A percentile compares a stretch with the other conserved stretches of the same genome.
phyloP scores from a whole-genome alignment of 2,888 invertebrate genomes.

The Iselma pallidipennis region DNA sequence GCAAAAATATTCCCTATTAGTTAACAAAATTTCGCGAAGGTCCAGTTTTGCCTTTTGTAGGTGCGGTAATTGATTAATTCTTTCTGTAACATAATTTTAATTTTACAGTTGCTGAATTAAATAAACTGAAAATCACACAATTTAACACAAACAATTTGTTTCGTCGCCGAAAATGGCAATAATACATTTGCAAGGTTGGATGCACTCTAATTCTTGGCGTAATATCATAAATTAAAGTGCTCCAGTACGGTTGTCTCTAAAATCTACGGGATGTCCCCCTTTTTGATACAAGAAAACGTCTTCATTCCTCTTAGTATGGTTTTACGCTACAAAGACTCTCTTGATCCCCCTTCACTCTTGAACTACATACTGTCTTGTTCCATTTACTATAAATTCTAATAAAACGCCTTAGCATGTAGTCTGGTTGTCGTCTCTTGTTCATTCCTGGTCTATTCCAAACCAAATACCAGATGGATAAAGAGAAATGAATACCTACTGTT shows the following conservation, averaged over 20 bases:
- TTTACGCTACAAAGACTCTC: conserved; percentile 41
- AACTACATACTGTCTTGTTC: conserved; percentile 39
- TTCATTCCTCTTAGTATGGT: conserved; percentile 43
- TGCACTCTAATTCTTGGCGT: conserved; percentile 52
- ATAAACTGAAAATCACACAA: conserved; percentile 23
- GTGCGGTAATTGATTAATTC: too few species aligned
- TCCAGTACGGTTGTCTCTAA: conserved; percentile 22
- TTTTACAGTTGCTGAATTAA: conserved; percentile 13
- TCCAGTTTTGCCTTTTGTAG: too few species aligned
- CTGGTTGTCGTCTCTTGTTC: conserved; percentile 35
- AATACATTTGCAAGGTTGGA: conserved; percentile 52
- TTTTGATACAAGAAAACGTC: conserved; percentile 38
- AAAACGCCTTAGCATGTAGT: conserved; percentile 45
- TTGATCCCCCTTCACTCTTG: conserved; percentile 34
- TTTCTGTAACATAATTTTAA: too few species aligned
- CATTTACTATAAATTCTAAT: conserved; percentile 50
- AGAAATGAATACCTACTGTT: conserved; percentile 18
- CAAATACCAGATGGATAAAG: conserved; percentile 38
- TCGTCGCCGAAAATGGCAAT: conserved; percentile 45
- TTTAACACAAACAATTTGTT: conserved; percentile 47
- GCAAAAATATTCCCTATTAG: too few species aligned
- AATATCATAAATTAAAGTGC: conserved; percentile 49
- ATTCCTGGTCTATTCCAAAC: conserved; percentile 30
- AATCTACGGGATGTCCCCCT: conserved; percentile 11
- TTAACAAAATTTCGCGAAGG: too few species aligned